These are phyloP conservation scores for Callosobruchus maculatus DNA, from an alignment of 2,888 invertebrate genomes.

Conservation along the genomic window DNA sequence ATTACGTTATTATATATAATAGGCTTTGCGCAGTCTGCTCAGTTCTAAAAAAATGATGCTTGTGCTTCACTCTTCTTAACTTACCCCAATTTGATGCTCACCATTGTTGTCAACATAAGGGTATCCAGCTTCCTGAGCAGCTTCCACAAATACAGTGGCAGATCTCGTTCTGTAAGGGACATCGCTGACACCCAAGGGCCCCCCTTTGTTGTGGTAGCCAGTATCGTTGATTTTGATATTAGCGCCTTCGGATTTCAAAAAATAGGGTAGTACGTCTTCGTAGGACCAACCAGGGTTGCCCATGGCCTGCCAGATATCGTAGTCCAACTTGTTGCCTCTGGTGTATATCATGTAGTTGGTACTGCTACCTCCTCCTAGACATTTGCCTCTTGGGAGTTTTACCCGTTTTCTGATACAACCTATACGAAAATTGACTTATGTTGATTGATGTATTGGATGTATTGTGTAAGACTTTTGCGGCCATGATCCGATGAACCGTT, in stretches of 20 bases:
- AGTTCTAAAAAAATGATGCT: too few relatives aligned
- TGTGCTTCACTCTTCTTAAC: neutral
- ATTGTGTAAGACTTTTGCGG: too few relatives aligned
- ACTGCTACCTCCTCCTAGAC: neutral
- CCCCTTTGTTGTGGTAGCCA: slow-evolving; percentile 45
- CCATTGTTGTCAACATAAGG: slow-evolving; percentile 69
- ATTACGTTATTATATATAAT: too few relatives aligned
- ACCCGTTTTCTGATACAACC: neutral
- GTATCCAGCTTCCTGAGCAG: slow-evolving; percentile 64
- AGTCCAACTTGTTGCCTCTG: slow-evolving; percentile 1
- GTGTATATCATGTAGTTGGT: slow-evolving; percentile 1
- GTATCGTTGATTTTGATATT: slow-evolving; percentile 34
- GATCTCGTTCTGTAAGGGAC: slow-evolving; percentile 47
- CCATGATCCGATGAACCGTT: too few relatives aligned
- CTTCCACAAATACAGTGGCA: slow-evolving; percentile 57
- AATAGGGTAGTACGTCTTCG: slow-evolving; percentile 49
- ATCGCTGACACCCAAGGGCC: slow-evolving; percentile 44
- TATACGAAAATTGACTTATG: neutral
- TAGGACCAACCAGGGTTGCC: slow-evolving; percentile 55
- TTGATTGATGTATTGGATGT: too few relatives aligned
- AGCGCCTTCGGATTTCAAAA: slow-evolving; percentile 44
- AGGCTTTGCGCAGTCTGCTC: too few relatives aligned
- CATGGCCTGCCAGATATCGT: neutral
- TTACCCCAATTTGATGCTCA: slow-evolving; percentile 58
- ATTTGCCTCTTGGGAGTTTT: neutral